Conservation (phyloP, 2,113 vertebrate genomes). For the Lota lota region DNA sequence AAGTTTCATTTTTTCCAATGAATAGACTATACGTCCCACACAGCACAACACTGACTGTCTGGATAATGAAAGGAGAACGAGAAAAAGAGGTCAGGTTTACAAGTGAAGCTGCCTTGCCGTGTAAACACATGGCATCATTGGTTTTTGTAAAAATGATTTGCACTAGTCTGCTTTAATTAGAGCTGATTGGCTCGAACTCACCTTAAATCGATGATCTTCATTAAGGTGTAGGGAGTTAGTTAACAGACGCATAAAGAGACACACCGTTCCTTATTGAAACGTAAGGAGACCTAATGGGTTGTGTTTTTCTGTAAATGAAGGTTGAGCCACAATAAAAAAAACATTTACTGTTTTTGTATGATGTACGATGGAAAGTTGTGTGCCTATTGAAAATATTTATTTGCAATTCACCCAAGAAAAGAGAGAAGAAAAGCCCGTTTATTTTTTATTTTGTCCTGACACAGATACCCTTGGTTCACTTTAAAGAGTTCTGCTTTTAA, state of each 20-base stretch:
- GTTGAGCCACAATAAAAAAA: no score
- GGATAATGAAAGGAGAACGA: no score
- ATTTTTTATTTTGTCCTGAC: slow-evolving; percentile 28
- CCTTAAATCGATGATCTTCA: slow-evolving; percentile 66
- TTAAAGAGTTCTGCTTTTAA: slow-evolving; percentile 48
- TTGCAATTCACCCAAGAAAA: background rate
- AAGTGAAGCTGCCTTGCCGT: slow-evolving; percentile 47
- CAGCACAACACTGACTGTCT: background rate
- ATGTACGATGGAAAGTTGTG: no score
- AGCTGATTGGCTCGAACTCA: slow-evolving; percentile 64
- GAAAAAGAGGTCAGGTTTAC: slow-evolving; percentile 47
- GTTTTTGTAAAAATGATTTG: slow-evolving; percentile 62
- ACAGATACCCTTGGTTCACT: slow-evolving; percentile 49
- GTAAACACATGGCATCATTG: slow-evolving; percentile 64
- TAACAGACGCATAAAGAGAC: background rate
- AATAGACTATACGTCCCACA: slow-evolving; percentile 3
- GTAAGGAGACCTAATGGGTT: no score
- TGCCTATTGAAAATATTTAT: no score
- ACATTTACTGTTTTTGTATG: no score
- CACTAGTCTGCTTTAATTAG: slow-evolving; percentile 64
- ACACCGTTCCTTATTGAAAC: no score
- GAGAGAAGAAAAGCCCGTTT: background rate
- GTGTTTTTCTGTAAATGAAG: no score
- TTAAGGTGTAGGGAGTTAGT: slow-evolving; percentile 27
- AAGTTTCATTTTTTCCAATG: no score